These are phyloP conservation scores for Acanthococcus lagerstroemiae DNA, from an alignment of 2,888 invertebrate species.

Conservation along the genomic window DNA sequence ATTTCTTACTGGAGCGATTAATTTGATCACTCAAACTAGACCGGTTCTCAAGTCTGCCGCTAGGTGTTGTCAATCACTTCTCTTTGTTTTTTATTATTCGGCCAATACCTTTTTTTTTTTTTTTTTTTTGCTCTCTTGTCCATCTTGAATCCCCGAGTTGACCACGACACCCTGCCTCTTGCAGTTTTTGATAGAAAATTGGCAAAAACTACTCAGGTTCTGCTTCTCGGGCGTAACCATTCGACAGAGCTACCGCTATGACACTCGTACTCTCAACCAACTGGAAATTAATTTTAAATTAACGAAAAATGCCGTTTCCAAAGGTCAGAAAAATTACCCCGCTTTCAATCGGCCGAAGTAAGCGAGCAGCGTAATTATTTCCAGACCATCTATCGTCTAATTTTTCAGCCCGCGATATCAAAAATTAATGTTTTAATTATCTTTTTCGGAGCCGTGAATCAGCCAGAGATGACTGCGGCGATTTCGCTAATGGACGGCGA, in stretches of 20 bases:
- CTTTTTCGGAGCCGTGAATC: too few species aligned
- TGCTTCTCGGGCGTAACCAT: too few species aligned
- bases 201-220: too few species aligned
- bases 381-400: too few species aligned
- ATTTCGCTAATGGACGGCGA: background rate
- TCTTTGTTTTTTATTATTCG: background rate
- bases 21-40: too few species aligned
- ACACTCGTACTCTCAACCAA: too few species aligned
- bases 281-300: slow-evolving; percentile 8
- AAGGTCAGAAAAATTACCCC: slow-evolving; percentile 3
- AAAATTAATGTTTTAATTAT: background rate
- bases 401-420: too few species aligned
- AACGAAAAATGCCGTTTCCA: background rate
- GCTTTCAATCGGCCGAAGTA: background rate
- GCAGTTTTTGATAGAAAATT: too few species aligned
- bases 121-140: background rate
- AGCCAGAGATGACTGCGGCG: background rate
- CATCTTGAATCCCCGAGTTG: too few species aligned
- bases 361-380: background rate
- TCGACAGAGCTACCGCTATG: background rate
- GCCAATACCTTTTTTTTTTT: background rate
- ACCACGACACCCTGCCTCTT: too few species aligned
- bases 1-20: too few species aligned
- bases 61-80: background rate
- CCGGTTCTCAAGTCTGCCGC: too few species aligned